A percentile compares a stretch with the other conserved stretches of the same genome.
Evolutionary conservation across 1,140 invertebrate genomes (phyloP).

Genomic region (Drosophila varians): DNA sequence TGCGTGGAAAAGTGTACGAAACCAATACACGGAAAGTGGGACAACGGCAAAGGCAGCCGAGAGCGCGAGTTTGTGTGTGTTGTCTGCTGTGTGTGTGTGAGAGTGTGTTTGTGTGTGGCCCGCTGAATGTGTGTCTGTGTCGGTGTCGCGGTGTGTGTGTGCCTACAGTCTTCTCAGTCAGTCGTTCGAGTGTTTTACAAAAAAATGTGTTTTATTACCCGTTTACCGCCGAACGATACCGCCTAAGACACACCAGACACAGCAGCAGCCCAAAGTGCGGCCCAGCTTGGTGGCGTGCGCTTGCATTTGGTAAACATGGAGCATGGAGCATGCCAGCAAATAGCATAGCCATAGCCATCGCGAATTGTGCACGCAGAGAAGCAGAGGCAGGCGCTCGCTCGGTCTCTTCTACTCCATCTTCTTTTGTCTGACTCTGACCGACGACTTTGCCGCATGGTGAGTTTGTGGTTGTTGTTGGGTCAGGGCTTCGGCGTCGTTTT

Average conservation of each 20-base stretch:
- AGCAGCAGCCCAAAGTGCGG: slow-evolving; percentile 52
- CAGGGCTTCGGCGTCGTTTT: slow-evolving; percentile 61
- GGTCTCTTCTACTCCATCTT: slow-evolving; percentile 70
- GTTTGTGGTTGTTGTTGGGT: slow-evolving; percentile 70
- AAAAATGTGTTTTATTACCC: slow-evolving; percentile 56
- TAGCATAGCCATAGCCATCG: slow-evolving; percentile 11
- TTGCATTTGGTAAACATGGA: slow-evolving; percentile 14
- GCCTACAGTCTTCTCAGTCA: slow-evolving; percentile 29
- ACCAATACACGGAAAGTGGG: slow-evolving; percentile 80
- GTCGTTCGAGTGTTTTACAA: slow-evolving; percentile 16
- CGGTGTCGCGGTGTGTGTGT: slow-evolving; percentile 12
- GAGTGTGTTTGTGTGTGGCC: slow-evolving; percentile 27
- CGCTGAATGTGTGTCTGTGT: not conserved
- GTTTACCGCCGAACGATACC: slow-evolving; percentile 1
- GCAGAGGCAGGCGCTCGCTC: slow-evolving; percentile 64
- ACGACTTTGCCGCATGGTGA: slow-evolving; percentile 78
- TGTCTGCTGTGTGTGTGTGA: slow-evolving; percentile 35
- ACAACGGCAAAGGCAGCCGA: slow-evolving; percentile 75
- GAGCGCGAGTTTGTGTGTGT: slow-evolving; percentile 49
- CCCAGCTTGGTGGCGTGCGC: slow-evolving; percentile 11
- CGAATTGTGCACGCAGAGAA: slow-evolving; percentile 69
- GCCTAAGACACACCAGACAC: slow-evolving; percentile 25
- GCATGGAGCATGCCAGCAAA: slow-evolving; percentile 23
- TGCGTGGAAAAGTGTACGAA: slow-evolving; percentile 81
- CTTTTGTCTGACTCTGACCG: slow-evolving; percentile 74